These are phyloP conservation scores for Micromesistius poutassou DNA, from an alignment of 2,797 vertebrate species.

Conservation along the genomic window DNA sequence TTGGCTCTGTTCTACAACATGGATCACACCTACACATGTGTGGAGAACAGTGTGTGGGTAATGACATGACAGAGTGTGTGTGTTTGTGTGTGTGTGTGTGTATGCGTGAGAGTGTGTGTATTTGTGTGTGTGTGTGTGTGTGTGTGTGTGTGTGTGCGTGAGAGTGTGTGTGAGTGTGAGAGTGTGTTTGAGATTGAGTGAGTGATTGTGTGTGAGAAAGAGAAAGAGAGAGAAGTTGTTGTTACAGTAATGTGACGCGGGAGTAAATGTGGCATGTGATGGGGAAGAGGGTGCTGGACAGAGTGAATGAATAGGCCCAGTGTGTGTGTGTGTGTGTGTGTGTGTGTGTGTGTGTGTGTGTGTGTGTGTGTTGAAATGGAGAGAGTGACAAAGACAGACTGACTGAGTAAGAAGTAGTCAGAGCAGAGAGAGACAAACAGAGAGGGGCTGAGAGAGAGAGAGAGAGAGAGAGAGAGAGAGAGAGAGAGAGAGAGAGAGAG, in stretches of 20 bases:
- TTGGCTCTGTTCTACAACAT: neutral
- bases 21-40: neutral
- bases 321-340: conserved; percentile 10
- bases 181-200: too few relatives aligned
- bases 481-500: neutral
- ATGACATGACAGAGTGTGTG: conserved; percentile 26
- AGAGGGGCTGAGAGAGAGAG: conserved; percentile 16
- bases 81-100: conserved; percentile 13
- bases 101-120: neutral
- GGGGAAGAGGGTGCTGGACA: neutral
- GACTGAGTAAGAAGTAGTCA: neutral
- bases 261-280: conserved; percentile 26
- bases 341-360: neutral
- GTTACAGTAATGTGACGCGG: conserved; percentile 36
- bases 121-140: neutral
- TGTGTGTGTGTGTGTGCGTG: too few relatives aligned
- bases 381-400: conserved; percentile 10
- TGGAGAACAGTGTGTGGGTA: neutral
- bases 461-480: conserved; percentile 6
- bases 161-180: too few relatives aligned
- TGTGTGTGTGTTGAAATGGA: neutral
- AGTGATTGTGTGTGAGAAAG: too few relatives aligned
- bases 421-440: conserved; percentile 5
- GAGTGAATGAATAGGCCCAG: conserved; percentile 4
- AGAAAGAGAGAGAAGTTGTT: too few relatives aligned